Base-by-base conservation (phyloP, 2,113 vertebrate genomes). In the Chaetops frenatus region DNA sequence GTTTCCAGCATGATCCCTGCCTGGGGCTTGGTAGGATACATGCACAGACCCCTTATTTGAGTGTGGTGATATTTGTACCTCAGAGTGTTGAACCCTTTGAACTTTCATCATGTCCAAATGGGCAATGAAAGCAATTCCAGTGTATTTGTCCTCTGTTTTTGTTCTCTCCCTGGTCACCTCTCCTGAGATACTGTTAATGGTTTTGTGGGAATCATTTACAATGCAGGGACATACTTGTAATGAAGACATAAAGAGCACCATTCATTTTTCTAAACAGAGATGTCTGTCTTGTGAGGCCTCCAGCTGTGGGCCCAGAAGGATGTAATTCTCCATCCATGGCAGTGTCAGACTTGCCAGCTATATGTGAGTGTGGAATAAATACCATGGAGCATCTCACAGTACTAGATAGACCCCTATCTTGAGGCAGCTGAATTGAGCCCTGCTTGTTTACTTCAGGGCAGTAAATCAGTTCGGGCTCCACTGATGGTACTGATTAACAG, bases 301-400 rank as follows among this genome's bases (percentile, higher is more conserved):
- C 88, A 90, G 82, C 86, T 92, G 91, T 80, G 66, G 62, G 83
- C 78, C 76, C 91, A 86, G 57, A 77, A 95, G 71, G 82, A 74
- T 66, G 28, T 73, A 72, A 47, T 85, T 92, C 82, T 92, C 74
- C 11, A 4, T 88, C 62, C 1, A 6, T 62, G 62, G 61, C 53
- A 36, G 44, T 79, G 70, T 88, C 62, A 95, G 66, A 82, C 86
- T 28, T 60, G 36, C 74, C 62, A 86, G 53, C 53, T 76, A 8
- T 72, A n/a, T 35, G 71, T 80, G 86, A 85, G 44, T 22, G 22
- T 56, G 48, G 31, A 82, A 72, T 76, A 83, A 88, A 83, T 80
- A 66, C 64, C 3, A 0, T 36, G 58, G 54, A 86, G 36, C 54
- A 76, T 88, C 76, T 61, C 36, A 18, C 1, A 1, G 58, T 47